These are phyloP conservation scores for Apocheima hispidaria DNA, from an alignment of 2,888 invertebrate species.

Conservation along the genomic window DNA sequence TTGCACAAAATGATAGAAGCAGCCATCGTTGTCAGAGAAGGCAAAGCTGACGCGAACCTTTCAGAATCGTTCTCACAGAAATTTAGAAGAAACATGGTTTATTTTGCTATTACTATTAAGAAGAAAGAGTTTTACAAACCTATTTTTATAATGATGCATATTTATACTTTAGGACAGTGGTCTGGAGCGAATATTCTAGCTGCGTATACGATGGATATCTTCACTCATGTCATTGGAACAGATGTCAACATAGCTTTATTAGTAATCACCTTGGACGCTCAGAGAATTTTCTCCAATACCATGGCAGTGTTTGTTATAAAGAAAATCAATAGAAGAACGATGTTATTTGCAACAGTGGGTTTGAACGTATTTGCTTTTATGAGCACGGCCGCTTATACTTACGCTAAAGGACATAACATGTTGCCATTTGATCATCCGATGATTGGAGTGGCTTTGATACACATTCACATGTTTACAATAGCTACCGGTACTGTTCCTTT, in stretches of 20 bases:
- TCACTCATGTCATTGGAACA: conserved; percentile 62
- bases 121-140: conserved; percentile 63
- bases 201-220: conserved; percentile 59
- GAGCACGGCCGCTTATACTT: conserved; percentile 64
- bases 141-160: conserved; percentile 59
- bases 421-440: conserved; percentile 57
- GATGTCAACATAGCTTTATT: conserved; percentile 60
- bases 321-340: conserved; percentile 68
- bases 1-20: conserved; percentile 63
- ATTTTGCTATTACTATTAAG: conserved; percentile 49
- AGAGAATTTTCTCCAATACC: conserved; percentile 68
- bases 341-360: conserved; percentile 63
- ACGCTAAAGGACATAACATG: conserved; percentile 48
- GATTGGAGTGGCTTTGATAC: conserved; percentile 61
- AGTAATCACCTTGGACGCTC: conserved; percentile 67
- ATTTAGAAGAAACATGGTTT: conserved; percentile 46
- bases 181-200: conserved; percentile 54
- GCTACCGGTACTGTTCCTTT: conserved; percentile 87
- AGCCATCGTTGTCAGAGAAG: conserved; percentile 58
- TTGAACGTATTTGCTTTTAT: conserved; percentile 65
- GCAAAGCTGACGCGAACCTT: conserved; percentile 54
- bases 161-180: conserved; percentile 54
- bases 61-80: conserved; percentile 49
- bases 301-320: conserved; percentile 69
- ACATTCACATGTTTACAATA: conserved; percentile 81